A percentile compares a stretch with the other conserved stretches of the same genome.
Conservation (phyloP, 1,140 invertebrate genomes). For the Drosophila saltans region DNA sequence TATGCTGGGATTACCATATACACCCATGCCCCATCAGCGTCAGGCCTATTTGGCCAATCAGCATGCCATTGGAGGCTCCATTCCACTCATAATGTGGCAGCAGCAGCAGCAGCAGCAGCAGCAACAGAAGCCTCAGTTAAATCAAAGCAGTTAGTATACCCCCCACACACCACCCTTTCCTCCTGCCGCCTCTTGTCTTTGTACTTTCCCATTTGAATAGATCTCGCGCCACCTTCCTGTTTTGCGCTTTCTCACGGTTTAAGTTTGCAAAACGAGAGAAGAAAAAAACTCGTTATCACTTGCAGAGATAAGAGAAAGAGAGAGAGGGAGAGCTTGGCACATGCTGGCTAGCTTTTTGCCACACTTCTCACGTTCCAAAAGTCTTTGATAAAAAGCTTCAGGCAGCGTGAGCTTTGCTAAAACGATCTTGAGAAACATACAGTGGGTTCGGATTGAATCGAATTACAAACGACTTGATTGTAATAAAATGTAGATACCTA, state of each 20-base stretch:
- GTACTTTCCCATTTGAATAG: constrained; percentile 75
- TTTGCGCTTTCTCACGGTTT: constrained; percentile 72
- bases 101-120: constrained; percentile 47
- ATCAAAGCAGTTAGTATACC: constrained; percentile 64
- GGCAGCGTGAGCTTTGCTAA: constrained; percentile 41
- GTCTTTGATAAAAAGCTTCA: constrained; percentile 53
- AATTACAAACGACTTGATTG: too few species aligned
- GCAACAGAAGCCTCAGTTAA: constrained; percentile 35
- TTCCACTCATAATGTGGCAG: constrained; percentile 72
- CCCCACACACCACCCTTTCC: constrained; percentile 11
- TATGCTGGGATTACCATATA: constrained; percentile 73
- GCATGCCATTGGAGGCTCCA: constrained; percentile 69
- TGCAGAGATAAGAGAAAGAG: constrained; percentile 17
- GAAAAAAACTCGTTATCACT: constrained; percentile 71
- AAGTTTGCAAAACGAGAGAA: constrained; percentile 29
- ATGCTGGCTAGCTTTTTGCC: constrained; percentile 26
- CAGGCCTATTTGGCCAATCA: constrained; percentile 77
- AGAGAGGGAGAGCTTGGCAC: constrained; percentile 21
- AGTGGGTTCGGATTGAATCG: constrained; percentile 12
- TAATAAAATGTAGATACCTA: too few species aligned
- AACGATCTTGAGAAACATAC: constrained; percentile 34
- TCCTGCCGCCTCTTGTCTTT: not conserved
- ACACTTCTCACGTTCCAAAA: constrained; percentile 52
- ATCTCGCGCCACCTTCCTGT: constrained; percentile 55
- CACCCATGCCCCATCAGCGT: constrained; percentile 60